A percentile compares a stretch with the other conserved stretches of the same genome.
Evolutionary conservation across 2,888 invertebrate genomes (phyloP).

Genomic region (Cheilosia grossa): DNA sequence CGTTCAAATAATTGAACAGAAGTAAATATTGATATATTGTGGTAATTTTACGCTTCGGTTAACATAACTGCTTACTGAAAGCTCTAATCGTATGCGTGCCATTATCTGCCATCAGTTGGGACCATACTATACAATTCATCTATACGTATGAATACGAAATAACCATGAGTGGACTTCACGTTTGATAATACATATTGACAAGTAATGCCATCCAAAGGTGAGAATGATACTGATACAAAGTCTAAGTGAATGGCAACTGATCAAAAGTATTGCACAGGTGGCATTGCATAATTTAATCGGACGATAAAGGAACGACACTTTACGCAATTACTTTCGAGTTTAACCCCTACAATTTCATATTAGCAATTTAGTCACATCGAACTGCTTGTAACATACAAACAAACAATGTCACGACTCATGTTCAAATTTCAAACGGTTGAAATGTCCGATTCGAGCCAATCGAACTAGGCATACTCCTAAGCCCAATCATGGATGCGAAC

Average conservation of each 20-base stretch:
- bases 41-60: not conserved
- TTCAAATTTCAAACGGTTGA: conserved; percentile 18
- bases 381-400: not conserved
- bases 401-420: conserved; percentile 34
- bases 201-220: not conserved
- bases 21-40: not conserved
- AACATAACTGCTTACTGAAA: not conserved
- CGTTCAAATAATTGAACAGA: not conserved
- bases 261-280: not conserved
- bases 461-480: conserved; percentile 27
- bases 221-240: not conserved
- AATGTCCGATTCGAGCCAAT: conserved; percentile 9
- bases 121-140: not conserved
- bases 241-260: not conserved
- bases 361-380: conserved; percentile 2
- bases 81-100: not conserved
- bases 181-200: no score
- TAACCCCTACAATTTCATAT: conserved; percentile 1
- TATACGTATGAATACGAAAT: no score
- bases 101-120: not conserved
- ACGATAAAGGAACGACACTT: not conserved
- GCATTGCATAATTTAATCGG: not conserved
- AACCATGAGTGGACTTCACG: no score
- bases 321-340: not conserved
- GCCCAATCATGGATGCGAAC: conserved; percentile 29